Conservation (phyloP, 1,140 invertebrate species). For the Lineus longissimus region DNA sequence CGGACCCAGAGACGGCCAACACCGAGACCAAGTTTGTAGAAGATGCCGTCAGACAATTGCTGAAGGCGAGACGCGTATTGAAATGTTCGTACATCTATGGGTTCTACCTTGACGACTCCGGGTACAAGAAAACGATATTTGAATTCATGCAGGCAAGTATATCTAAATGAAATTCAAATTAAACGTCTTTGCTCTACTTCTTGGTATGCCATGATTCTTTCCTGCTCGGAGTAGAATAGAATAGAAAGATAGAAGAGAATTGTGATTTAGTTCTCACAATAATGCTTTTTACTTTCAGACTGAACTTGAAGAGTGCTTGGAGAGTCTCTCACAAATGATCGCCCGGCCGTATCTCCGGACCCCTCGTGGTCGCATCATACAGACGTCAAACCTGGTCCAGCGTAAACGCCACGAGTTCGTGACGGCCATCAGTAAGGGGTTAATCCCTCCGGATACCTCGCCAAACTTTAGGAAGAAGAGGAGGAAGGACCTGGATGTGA, state of each 20-base stretch:
- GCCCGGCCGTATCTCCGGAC: conserved; percentile 65
- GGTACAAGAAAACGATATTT: conserved; percentile 67
- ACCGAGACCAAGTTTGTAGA: conserved; percentile 61
- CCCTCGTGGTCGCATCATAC: conserved; percentile 62
- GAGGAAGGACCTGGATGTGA: conserved; percentile 19
- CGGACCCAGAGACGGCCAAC: conserved; percentile 44
- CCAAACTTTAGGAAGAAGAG: conserved; percentile 55
- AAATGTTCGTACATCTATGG: conserved; percentile 69
- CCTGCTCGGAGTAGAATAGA: no score
- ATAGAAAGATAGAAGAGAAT: no score
- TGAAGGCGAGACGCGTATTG: conserved; percentile 64
- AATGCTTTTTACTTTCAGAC: conserved; percentile 53
- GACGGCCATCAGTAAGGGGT: conserved; percentile 63
- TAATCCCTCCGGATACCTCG: conserved; percentile 66
- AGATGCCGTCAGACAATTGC: conserved; percentile 63
- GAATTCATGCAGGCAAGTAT: conserved; percentile 67
- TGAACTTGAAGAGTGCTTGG: conserved; percentile 66
- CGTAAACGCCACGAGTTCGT: conserved; percentile 66
- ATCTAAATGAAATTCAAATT: no score
- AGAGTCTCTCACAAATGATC: conserved; percentile 66
- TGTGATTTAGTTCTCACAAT: no score
- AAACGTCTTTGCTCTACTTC: no score
- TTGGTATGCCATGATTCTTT: no score
- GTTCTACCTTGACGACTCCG: conserved; percentile 65
- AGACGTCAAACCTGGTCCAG: conserved; percentile 60